These are phyloP conservation scores for Brachyrhaphis roseni DNA, from an alignment of 2,797 vertebrate species.

Conservation along the genomic window DNA sequence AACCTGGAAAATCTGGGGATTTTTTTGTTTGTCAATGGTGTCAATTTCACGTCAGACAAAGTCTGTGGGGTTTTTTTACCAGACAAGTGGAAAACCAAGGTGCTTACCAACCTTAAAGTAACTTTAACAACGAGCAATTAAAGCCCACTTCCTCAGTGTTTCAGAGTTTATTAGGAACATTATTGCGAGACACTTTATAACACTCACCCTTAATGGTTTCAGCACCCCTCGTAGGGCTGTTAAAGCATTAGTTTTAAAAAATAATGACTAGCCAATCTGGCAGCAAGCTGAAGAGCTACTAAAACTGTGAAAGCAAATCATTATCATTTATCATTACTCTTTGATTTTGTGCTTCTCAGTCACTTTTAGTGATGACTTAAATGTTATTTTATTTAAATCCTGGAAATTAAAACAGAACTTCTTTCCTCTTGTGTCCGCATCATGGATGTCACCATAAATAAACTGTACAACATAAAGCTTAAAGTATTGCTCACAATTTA, in stretches of 20 bases:
- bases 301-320: neutral
- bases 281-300: neutral
- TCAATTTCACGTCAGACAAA: neutral
- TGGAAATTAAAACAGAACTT: neutral
- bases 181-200: neutral
- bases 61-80: neutral
- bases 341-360: neutral
- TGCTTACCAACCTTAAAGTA: neutral
- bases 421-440: neutral
- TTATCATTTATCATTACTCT: neutral
- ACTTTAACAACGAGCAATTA: neutral
- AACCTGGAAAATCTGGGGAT: no score
- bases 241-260: neutral
- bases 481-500: neutral
- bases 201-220: neutral
- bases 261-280: neutral
- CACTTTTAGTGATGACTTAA: neutral
- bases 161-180: constrained; percentile 1
- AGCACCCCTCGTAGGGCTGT: neutral
- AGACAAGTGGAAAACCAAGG: neutral
- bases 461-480: no score
- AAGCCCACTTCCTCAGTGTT: neutral
- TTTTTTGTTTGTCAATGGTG: neutral
- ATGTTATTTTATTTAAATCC: neutral
- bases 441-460: neutral